These are phyloP conservation scores for Anthophora plumipes DNA, from an alignment of 2,888 invertebrate species.

Conservation along the genomic window DNA sequence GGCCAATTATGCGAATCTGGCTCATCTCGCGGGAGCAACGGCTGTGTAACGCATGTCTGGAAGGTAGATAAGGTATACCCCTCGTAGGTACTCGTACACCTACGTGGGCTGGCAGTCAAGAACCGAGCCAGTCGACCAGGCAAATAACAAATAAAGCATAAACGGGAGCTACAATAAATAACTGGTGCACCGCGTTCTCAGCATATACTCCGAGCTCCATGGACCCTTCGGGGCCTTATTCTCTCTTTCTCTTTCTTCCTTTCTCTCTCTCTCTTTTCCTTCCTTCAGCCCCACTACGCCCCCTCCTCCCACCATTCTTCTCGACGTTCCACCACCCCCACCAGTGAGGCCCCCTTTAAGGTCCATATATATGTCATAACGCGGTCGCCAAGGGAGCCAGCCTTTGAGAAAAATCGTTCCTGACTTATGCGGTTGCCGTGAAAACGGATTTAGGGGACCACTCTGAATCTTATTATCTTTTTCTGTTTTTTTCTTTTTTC, in stretches of 20 bases:
- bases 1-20: conserved; percentile 68
- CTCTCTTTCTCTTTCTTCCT: conserved; percentile 25
- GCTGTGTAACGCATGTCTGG: conserved; percentile 62
- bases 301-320: conserved; percentile 23
- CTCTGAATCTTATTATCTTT: conserved; percentile 13
- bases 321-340: conserved; percentile 49
- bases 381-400: conserved; percentile 34
- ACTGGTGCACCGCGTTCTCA: conserved; percentile 72
- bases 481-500: neutral
- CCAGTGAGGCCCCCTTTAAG: conserved; percentile 45
- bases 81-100: conserved; percentile 46
- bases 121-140: conserved; percentile 62
- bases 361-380: conserved; percentile 62
- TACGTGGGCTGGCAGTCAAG: conserved; percentile 59
- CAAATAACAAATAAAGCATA: conserved; percentile 79
- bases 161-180: conserved; percentile 81
- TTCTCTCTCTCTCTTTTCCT: neutral
- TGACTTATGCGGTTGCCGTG: conserved; percentile 56
- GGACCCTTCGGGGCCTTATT: conserved; percentile 64
- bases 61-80: conserved; percentile 64
- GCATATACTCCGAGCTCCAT: conserved; percentile 53
- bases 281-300: neutral
- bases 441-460: conserved; percentile 55
- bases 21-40: conserved; percentile 57
- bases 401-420: conserved; percentile 58